These are phyloP conservation scores for Camponotus vicinus DNA, from an alignment of 1,140 invertebrate genomes.

Conservation along the genomic window DNA sequence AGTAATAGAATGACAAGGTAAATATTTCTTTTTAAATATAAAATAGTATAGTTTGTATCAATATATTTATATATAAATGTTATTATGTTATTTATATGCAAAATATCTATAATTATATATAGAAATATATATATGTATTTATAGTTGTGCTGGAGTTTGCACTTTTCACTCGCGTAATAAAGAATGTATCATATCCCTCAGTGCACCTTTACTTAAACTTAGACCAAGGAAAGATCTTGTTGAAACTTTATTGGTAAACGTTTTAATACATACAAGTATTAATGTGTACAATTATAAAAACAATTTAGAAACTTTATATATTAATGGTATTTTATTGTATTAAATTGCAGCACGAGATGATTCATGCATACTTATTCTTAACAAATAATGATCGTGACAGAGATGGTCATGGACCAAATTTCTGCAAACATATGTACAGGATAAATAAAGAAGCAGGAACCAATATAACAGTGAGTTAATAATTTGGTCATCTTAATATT, in stretches of 20 bases:
- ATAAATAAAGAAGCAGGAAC: slow-evolving; percentile 96
- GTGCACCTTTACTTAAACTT: slow-evolving; percentile 95
- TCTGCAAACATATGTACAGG: slow-evolving; percentile 96
- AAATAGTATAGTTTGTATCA: slow-evolving; percentile 30
- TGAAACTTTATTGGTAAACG: slow-evolving; percentile 94
- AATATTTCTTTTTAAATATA: slow-evolving; percentile 29
- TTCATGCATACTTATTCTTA: slow-evolving; percentile 98
- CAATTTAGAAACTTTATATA: slow-evolving; percentile 22
- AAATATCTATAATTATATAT: too few relatives aligned
- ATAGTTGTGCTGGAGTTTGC: slow-evolving; percentile 93
- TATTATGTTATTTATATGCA: too few relatives aligned
- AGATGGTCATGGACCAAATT: slow-evolving; percentile 98
- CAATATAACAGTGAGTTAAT: slow-evolving; percentile 92
- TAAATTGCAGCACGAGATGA: slow-evolving; percentile 97
- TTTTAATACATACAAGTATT: neutral
- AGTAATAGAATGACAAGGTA: slow-evolving; percentile 97
- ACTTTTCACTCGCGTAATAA: slow-evolving; percentile 92
- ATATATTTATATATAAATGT: slow-evolving; percentile 32
- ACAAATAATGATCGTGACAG: slow-evolving; percentile 93
- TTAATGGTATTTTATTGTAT: slow-evolving; percentile 67
- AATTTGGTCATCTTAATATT: slow-evolving; percentile 35
- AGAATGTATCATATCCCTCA: slow-evolving; percentile 94
- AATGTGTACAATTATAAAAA: slow-evolving; percentile 30
- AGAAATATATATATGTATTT: slow-evolving; percentile 78
- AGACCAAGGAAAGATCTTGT: slow-evolving; percentile 97